Percentiles rank a stretch among this genome's conserved stretches.
These are phyloP conservation scores for Epistrophe eligans DNA, from an alignment of 2,888 invertebrate genomes.

Conservation along the genomic window DNA sequence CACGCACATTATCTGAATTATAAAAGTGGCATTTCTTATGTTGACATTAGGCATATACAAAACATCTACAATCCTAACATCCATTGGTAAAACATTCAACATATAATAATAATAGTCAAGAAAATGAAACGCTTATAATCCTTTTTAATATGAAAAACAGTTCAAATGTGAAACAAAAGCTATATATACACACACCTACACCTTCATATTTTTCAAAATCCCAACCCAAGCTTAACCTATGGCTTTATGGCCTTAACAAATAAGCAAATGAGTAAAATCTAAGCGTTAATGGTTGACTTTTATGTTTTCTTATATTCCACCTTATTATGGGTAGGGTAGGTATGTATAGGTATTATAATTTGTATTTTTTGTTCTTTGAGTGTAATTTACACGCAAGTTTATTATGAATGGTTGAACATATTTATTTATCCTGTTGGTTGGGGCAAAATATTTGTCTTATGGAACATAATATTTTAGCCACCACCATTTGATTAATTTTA, in stretches of 20 bases:
- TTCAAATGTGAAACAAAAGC: background rate
- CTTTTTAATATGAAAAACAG: slow-evolving; percentile 1
- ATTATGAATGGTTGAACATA: slow-evolving; percentile 11
- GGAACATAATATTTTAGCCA: background rate
- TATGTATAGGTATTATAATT: background rate
- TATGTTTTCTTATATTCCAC: slow-evolving; percentile 10
- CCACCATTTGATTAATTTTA: slow-evolving; percentile 7
- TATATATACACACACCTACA: background rate
- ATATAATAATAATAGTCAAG: background rate
- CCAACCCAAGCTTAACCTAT: background rate
- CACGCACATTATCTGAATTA: background rate
- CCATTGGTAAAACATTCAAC: background rate
- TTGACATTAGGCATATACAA: background rate
- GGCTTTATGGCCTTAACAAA: slow-evolving; percentile 5
- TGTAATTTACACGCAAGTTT: slow-evolving; percentile 22
- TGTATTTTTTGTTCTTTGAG: background rate
- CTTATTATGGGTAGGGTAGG: background rate
- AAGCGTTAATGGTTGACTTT: slow-evolving; percentile 24
- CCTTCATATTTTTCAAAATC: background rate
- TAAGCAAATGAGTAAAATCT: slow-evolving; percentile 17
- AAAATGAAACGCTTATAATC: slow-evolving; percentile 24
- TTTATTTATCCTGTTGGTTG: background rate
- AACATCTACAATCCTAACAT: background rate
- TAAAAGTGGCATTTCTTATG: slow-evolving; percentile 13
- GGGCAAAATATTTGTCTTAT: background rate